Evolutionary conservation across 2,113 vertebrate species (phyloP).

Genomic region (Hippoglossus stenolepis): DNA sequence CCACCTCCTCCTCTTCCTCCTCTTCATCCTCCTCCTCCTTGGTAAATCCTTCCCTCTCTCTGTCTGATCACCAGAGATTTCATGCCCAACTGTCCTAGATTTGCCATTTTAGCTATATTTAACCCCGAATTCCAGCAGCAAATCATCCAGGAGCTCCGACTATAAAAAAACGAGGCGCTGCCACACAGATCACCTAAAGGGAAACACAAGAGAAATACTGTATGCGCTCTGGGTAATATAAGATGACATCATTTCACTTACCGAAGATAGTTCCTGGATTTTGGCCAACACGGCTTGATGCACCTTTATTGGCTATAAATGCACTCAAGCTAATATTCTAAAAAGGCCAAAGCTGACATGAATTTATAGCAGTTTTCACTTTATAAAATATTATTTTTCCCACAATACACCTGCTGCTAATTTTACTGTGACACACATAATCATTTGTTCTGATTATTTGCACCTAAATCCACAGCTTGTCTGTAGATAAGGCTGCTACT

Average conservation of each 20-base stretch:
- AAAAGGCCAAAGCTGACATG: background rate
- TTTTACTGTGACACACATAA: no score
- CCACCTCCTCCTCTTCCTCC: conserved; percentile 36
- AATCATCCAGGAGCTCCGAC: conserved; percentile 34
- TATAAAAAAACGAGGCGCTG: background rate
- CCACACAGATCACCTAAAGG: background rate
- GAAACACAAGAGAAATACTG: background rate
- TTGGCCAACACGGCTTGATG: background rate
- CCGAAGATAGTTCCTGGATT: no score
- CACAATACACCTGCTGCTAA: background rate
- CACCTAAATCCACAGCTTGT: no score
- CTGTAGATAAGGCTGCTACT: no score
- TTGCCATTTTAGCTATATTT: conserved; percentile 78
- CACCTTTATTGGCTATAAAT: background rate
- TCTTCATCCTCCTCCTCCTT: conserved; percentile 30
- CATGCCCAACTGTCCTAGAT: conserved; percentile 79
- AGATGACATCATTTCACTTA: background rate
- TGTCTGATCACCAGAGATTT: conserved; percentile 68
- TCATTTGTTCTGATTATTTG: no score
- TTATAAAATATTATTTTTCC: background rate
- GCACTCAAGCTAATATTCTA: background rate
- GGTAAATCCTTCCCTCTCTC: conserved; percentile 55
- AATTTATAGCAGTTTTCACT: background rate
- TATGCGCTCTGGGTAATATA: background rate
- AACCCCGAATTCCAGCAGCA: conserved; percentile 64